phyloP scores from a whole-genome alignment of 1,140 invertebrate species.

The Pteromalus puparum region DNA sequence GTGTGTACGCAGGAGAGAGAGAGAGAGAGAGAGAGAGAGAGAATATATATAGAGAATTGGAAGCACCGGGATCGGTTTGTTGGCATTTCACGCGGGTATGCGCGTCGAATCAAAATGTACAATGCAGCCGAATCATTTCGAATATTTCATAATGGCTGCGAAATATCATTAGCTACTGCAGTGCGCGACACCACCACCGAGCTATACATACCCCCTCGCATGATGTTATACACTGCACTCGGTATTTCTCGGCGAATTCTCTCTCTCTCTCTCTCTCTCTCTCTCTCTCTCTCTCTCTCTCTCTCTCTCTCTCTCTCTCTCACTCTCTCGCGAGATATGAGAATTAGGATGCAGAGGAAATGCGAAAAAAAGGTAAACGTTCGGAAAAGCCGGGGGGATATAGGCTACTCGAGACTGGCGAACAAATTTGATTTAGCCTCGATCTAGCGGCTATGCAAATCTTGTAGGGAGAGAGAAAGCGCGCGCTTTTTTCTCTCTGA shows the following conservation, averaged over 20 bases:
- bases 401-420: conserved; percentile 29
- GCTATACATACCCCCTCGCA: too few species aligned
- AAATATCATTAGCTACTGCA: conserved; percentile 70
- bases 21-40: too few species aligned
- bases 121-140: conserved; percentile 72
- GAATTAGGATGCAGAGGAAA: neutral
- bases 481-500: neutral
- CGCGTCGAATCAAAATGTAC: conserved; percentile 72
- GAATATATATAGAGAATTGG: neutral
- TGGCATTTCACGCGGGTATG: conserved; percentile 58
- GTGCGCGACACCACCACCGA: conserved; percentile 11
- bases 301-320: conserved; percentile 18
- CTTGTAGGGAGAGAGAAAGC: neutral
- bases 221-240: neutral
- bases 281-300: neutral
- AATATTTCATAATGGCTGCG: conserved; percentile 73
- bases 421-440: conserved; percentile 50
- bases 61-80: conserved; percentile 53
- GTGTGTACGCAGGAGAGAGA: too few species aligned
- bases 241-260: conserved; percentile 43
- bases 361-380: conserved; percentile 6
- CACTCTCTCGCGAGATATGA: neutral
- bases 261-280: conserved; percentile 51
- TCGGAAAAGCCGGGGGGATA: conserved; percentile 3
- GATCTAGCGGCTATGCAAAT: conserved; percentile 41